Conservation (phyloP, 2,888 invertebrate genomes). For the Cacoxenus indagator region DNA sequence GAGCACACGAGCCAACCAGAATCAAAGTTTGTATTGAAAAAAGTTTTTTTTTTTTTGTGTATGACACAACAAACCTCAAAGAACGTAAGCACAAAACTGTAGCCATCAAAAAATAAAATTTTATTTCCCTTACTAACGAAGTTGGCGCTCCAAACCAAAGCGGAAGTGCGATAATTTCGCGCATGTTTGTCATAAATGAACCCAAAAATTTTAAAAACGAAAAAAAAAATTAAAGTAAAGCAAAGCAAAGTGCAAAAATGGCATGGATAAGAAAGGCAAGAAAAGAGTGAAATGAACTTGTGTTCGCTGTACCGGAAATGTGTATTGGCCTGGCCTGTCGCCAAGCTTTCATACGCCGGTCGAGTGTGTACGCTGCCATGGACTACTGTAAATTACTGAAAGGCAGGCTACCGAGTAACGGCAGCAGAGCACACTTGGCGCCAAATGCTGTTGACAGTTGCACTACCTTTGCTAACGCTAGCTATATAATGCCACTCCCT, state of each 20-base stretch:
- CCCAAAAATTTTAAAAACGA: neutral
- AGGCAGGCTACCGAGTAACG: too few relatives aligned
- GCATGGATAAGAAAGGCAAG: neutral
- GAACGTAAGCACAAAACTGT: neutral
- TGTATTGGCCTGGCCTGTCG: neutral
- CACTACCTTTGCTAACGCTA: too few relatives aligned
- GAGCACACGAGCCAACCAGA: neutral
- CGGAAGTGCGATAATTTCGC: slow-evolving; percentile 11
- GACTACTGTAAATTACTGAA: too few relatives aligned
- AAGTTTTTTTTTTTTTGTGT: too few relatives aligned
- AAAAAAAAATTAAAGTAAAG: neutral
- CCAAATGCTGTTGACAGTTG: slow-evolving; percentile 16
- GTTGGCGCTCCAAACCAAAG: neutral
- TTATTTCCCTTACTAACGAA: neutral
- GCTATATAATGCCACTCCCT: neutral
- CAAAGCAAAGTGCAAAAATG: neutral
- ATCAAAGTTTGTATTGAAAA: neutral
- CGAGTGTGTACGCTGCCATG: too few relatives aligned
- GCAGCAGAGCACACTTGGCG: slow-evolving; percentile 2
- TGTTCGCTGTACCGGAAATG: neutral
- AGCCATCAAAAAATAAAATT: neutral
- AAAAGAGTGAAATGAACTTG: neutral
- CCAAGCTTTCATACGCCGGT: too few relatives aligned
- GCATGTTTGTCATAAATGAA: slow-evolving; percentile 12
- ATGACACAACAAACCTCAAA: neutral